A percentile compares a stretch with the other conserved stretches of the same genome.
Conservation (phyloP, 2,797 vertebrate species). For the Catostomus latipinnis region DNA sequence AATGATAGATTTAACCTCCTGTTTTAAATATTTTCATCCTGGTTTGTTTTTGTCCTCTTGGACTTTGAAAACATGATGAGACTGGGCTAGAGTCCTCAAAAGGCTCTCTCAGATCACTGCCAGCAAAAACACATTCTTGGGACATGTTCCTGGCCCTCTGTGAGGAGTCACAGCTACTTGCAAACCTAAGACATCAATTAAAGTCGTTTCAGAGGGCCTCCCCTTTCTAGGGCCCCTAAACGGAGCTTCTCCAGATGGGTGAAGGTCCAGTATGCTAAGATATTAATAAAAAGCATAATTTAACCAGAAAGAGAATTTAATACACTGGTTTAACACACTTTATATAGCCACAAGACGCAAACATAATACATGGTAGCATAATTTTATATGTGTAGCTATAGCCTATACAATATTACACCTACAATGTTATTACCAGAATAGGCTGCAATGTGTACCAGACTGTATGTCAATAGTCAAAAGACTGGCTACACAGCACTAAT, state of each 20-base stretch:
- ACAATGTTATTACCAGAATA: no score
- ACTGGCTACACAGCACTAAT: background rate
- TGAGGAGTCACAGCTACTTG: slow-evolving; percentile 67
- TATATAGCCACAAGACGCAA: no score
- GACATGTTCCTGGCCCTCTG: slow-evolving; percentile 65
- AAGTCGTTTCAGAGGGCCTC: slow-evolving; percentile 49
- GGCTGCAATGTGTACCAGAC: no score
- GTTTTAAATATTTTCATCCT: slow-evolving; percentile 58
- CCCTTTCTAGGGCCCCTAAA: slow-evolving; percentile 27
- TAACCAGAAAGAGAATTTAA: no score
- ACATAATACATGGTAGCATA: no score
- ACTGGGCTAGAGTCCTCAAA: slow-evolving; percentile 45
- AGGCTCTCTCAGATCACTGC: slow-evolving; percentile 52
- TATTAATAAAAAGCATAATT: no score
- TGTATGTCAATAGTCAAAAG: no score
- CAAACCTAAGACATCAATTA: slow-evolving; percentile 63
- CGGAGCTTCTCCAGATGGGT: slow-evolving; percentile 45
- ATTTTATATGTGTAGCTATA: no score
- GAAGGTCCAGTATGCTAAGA: slow-evolving; percentile 2
- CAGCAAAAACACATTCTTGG: slow-evolving; percentile 63
- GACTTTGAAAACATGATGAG: slow-evolving; percentile 56
- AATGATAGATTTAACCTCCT: slow-evolving; percentile 62
- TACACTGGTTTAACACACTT: no score
- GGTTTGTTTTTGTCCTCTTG: slow-evolving; percentile 50
- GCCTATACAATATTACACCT: no score